phyloP scores from a whole-genome alignment of 2,888 invertebrate genomes.

The Drosophila mercatorum region DNA sequence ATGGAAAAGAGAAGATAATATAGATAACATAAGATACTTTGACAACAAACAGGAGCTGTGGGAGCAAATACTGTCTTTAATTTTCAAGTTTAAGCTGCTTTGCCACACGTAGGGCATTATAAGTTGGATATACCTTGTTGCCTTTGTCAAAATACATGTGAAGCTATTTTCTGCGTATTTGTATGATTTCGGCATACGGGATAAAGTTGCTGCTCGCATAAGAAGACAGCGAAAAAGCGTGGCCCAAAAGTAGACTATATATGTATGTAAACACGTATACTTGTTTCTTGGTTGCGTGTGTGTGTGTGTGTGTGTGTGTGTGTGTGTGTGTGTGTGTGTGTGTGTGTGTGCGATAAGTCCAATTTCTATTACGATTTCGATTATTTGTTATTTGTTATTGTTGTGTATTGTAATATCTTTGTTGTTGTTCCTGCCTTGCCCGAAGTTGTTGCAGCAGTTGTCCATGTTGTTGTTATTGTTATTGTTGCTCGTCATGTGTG shows the following conservation, averaged over 20 bases:
- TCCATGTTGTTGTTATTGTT: conserved; percentile 8
- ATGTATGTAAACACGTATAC: neutral
- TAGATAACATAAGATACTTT: too few relatives aligned
- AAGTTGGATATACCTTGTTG: neutral
- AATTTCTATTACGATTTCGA: conserved; percentile 66
- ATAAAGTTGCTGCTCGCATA: conserved; percentile 45
- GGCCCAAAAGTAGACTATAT: conserved; percentile 48
- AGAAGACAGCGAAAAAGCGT: conserved; percentile 49
- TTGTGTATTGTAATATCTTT: conserved; percentile 39
- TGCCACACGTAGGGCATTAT: conserved; percentile 13
- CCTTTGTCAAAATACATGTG: conserved; percentile 20
- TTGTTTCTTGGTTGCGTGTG: neutral
- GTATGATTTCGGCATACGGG: conserved; percentile 63
- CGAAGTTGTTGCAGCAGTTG: conserved; percentile 12
- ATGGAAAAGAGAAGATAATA: too few relatives aligned
- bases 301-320: conserved; percentile 18
- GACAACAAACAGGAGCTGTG: too few relatives aligned
- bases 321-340: conserved; percentile 18
- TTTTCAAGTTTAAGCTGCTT: too few relatives aligned
- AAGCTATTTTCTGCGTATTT: conserved; percentile 66
- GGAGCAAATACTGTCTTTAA: too few relatives aligned
- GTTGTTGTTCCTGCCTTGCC: conserved; percentile 1
- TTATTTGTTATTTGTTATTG: conserved; percentile 65
- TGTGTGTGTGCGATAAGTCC: conserved; percentile 55
- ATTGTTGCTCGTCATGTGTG: conserved; percentile 16